Base-by-base conservation (phyloP, 2,888 invertebrate genomes). In the Seira sanloemensis region DNA sequence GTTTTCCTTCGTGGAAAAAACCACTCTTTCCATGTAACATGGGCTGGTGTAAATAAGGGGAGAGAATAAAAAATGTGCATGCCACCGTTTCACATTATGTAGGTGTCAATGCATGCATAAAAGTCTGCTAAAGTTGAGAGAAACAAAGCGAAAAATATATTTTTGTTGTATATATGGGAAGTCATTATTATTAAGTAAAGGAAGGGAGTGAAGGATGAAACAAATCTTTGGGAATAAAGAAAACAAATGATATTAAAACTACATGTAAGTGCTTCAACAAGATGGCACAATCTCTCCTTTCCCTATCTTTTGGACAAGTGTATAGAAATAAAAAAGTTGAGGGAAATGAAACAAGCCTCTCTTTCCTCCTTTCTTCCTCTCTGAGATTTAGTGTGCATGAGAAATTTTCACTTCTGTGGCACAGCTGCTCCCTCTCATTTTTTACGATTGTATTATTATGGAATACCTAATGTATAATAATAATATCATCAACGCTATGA, bases 341-440 rank as follows among this genome's bases (percentile, higher is more conserved):
- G 2, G 26, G 62, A 78, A 71, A 71, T 37, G 50, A 50, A 54
- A 74, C 26, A 5, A 12, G 75, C 18, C 1, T 12, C 62, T 2
- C 19, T 76, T 24, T 4, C 1, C n/a, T 25, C 62, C 67, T 37
- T 18, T 76, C 19, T 50, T 46, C 27, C 18, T 58, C 54, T 18
- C 37, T 72, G 66, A 79, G 79, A 79, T 79, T 79, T 79, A 79
- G 73, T 65, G 67, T 73, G 66, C 50, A 68, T 74, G 80, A 75
- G 68, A 75, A 84, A 88, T 88, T 89, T 86, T 86, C 88, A 89
- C 87, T 87, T 87, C 86, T 88, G 84, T 86, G 81, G 78, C 81
- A 75, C 89, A 89, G 89, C 89, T 89, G 89, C 87, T 89, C 86
- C 89, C 88, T 79, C 86, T 87, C 88, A 88, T 88, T 88, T 89